A percentile compares a stretch with the other conserved stretches of the same genome.
These are phyloP conservation scores for Flexamia atlantica DNA, from an alignment of 2,888 invertebrate genomes.

Conservation along the genomic window DNA sequence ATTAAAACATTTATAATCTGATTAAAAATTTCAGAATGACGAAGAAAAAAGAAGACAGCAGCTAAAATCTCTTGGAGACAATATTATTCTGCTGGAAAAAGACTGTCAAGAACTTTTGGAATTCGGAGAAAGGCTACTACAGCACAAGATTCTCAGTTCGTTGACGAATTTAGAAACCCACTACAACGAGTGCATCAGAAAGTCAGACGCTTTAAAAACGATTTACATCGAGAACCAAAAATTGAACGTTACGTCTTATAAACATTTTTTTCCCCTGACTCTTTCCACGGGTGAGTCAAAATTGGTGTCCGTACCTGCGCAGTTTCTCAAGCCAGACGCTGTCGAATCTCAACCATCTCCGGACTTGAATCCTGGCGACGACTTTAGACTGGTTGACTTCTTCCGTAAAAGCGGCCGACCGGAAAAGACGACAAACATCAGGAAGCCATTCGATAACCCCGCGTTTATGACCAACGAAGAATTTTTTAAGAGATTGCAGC, in stretches of 20 bases:
- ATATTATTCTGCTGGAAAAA: constrained; percentile 9
- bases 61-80: not conserved
- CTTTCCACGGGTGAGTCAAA: not conserved
- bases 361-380: not conserved
- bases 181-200: not conserved
- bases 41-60: not conserved
- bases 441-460: constrained; percentile 1
- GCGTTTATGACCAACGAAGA: not conserved
- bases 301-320: not conserved
- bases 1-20: no score
- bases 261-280: not conserved
- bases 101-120: not conserved
- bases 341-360: not conserved
- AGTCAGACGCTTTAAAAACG: not conserved
- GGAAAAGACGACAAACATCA: not conserved
- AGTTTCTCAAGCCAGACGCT: not conserved
- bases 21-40: not conserved
- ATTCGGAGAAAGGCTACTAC: not conserved
- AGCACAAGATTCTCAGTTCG: constrained; percentile 19
- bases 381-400: not conserved
- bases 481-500: constrained; percentile 7
- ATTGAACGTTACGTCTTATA: not conserved
- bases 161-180: not conserved
- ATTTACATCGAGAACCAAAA: not conserved
- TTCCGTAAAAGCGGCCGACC: not conserved